Conservation (phyloP, 2,113 vertebrate species). For the Apeltes quadracus region DNA sequence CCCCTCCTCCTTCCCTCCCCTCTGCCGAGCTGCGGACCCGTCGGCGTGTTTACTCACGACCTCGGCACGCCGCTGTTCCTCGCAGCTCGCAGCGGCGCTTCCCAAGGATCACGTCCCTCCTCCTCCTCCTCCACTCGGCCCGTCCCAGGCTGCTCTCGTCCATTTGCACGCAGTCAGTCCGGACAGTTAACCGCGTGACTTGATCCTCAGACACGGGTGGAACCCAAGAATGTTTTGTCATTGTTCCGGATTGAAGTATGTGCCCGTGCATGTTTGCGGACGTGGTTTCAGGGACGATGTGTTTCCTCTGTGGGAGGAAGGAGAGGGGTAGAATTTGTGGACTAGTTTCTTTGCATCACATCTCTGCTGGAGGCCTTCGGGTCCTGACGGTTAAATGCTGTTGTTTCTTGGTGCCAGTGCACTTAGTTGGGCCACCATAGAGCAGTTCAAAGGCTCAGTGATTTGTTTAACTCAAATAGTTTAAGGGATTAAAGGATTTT, state of each 20-base stretch:
- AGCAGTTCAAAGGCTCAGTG: constrained; percentile 29
- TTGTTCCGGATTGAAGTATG: constrained; percentile 65
- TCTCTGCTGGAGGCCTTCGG: constrained; percentile 59
- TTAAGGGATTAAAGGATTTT: constrained; percentile 33
- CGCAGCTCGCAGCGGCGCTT: constrained; percentile 70
- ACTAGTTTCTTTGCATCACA: constrained; percentile 49
- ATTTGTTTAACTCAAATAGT: constrained; percentile 33
- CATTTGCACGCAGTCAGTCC: constrained; percentile 20
- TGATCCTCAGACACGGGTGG: constrained; percentile 57
- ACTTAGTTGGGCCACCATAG: constrained; percentile 18
- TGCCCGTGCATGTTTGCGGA: constrained; percentile 73
- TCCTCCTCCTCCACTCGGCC: constrained; percentile 6
- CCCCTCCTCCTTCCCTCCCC: constrained; percentile 61
- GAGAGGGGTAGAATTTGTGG: constrained; percentile 34
- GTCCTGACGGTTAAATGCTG: constrained; percentile 29
- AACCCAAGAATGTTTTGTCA: constrained; percentile 53
- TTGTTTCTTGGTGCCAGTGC: constrained; percentile 50
- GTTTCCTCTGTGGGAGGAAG: constrained; percentile 61
- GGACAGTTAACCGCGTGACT: constrained; percentile 46
- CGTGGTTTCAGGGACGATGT: constrained; percentile 68
- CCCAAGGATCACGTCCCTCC: constrained; percentile 52
- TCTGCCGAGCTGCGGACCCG: constrained; percentile 63
- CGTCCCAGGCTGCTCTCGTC: constrained; percentile 10
- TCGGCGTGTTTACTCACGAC: constrained; percentile 79
- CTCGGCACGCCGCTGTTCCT: constrained; percentile 74